Conservation (phyloP, 2,888 invertebrate species). For the Cylindroiulus punctatus region DNA sequence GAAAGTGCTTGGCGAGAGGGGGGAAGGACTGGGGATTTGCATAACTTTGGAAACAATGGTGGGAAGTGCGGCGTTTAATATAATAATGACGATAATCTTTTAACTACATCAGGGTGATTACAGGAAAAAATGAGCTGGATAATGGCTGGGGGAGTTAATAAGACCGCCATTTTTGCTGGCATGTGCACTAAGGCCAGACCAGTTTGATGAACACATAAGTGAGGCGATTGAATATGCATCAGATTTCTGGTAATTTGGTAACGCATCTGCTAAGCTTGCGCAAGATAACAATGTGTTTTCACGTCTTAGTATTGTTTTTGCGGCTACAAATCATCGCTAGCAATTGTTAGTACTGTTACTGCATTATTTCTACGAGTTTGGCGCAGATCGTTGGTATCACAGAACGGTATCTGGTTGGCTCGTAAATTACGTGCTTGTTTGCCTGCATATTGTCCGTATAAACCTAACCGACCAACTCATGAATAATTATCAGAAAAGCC, state of each 20-base stretch:
- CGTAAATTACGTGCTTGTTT: neutral
- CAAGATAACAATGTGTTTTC: no score
- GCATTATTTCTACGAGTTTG: neutral
- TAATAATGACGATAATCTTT: constrained; percentile 17
- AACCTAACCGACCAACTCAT: neutral
- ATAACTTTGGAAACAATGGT: constrained; percentile 24
- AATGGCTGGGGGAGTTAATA: neutral
- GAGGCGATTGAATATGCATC: neutral
- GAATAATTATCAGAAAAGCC: neutral
- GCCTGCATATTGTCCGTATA: neutral
- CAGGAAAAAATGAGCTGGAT: neutral
- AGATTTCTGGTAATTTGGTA: neutral
- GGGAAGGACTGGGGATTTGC: neutral
- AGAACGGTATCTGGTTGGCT: neutral
- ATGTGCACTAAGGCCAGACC: no score
- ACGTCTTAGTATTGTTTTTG: no score
- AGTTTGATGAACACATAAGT: no score
- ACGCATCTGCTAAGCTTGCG: no score
- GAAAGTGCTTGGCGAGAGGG: constrained; percentile 6
- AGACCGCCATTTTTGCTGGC: no score
- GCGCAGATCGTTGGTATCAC: neutral
- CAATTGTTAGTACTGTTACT: no score
- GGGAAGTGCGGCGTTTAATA: constrained; percentile 10
- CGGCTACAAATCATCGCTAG: no score
- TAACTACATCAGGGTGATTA: constrained; percentile 31